Percentiles rank a stretch among this genome's conserved stretches.
Evolutionary conservation across 2,888 invertebrate species (phyloP).

Genomic region (Steinernema carpocapsae): DNA sequence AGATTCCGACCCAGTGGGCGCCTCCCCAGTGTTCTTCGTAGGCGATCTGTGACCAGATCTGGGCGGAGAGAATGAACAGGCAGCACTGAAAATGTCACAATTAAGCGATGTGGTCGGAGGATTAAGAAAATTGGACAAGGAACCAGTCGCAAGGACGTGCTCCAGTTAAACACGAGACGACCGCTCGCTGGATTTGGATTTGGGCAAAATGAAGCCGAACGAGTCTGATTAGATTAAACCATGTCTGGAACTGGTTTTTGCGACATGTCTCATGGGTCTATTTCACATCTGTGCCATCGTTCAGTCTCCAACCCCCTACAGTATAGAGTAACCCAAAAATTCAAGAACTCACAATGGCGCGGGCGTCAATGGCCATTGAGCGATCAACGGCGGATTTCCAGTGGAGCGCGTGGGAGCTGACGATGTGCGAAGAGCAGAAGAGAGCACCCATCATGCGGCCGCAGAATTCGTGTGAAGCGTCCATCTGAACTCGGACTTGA

Average conservation of each 20-base stretch:
- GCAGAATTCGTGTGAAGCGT: conserved; percentile 61
- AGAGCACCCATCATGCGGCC: conserved; percentile 66
- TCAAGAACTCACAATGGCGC: conserved; percentile 53
- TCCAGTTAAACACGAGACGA: no score
- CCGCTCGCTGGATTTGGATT: no score
- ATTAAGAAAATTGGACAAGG: no score
- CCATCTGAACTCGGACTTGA: conserved; percentile 61
- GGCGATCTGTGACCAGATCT: conserved; percentile 66
- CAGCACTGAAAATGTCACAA: conserved; percentile 56
- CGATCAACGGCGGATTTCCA: conserved; percentile 59
- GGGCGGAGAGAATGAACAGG: conserved; percentile 62
- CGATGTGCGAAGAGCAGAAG: conserved; percentile 52
- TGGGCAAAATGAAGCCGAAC: no score
- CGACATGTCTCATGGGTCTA: no score
- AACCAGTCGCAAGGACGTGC: no score
- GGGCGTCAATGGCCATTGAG: conserved; percentile 56
- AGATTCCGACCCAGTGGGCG: conserved; percentile 67
- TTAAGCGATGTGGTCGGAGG: not conserved
- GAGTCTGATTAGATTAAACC: no score
- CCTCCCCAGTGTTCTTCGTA: conserved; percentile 63
- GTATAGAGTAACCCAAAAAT: no score
- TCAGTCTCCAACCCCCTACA: no score
- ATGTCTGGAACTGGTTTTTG: no score
- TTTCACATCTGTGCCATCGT: not conserved
- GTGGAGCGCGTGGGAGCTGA: conserved; percentile 55